Conservation (phyloP, 2,113 vertebrate genomes). For the Capreolus pygargus region DNA sequence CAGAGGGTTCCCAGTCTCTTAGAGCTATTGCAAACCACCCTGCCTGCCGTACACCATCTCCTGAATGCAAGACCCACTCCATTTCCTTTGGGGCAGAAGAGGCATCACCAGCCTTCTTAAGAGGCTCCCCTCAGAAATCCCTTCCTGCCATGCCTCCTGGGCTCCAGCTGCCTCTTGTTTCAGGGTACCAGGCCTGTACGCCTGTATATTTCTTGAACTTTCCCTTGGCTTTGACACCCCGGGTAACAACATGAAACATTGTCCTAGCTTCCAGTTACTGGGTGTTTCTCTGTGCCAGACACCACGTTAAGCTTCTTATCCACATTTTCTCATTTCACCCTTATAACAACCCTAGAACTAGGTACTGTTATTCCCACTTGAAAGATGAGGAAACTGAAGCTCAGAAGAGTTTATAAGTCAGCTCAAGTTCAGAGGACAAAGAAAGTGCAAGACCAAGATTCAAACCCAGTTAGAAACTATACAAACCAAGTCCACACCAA, state of each 20-base stretch:
- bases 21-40: not conserved
- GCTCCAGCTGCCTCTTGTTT: not conserved
- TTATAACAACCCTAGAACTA: not conserved
- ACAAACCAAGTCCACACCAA: not conserved
- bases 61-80: not conserved
- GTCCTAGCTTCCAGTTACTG: not conserved
- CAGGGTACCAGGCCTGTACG: not conserved
- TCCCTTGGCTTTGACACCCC: not conserved
- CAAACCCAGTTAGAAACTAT: not conserved
- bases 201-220: not conserved
- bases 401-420: not conserved
- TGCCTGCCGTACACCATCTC: not conserved
- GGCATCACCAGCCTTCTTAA: not conserved
- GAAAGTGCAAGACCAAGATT: not conserved
- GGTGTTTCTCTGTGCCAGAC: not conserved
- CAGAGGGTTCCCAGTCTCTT: slow-evolving; percentile 19
- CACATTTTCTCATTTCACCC: not conserved
- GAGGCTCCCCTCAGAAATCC: not conserved
- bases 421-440: not conserved
- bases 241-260: not conserved
- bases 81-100: not conserved
- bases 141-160: not conserved
- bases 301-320: not conserved
- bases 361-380: not conserved
- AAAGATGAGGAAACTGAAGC: not conserved